phyloP scores from a whole-genome alignment of 92 coral and sea anemone species.

The Epizoanthus stellaris region DNA sequence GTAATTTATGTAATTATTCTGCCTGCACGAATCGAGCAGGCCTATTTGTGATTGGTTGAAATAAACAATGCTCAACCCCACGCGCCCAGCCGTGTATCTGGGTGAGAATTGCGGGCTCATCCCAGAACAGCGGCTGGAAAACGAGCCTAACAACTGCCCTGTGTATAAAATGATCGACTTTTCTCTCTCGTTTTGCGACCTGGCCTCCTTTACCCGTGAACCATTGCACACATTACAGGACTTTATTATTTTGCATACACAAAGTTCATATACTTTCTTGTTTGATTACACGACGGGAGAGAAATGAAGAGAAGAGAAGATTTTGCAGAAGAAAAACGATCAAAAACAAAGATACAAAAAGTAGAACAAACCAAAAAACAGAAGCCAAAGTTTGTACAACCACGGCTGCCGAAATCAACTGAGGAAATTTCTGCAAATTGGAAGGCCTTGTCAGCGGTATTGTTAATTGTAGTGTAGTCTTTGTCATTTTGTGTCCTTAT shows the following conservation, averaged over 20 bases:
- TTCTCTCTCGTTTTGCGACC: background rate
- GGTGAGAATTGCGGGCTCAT: no score
- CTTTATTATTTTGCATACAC: conserved; percentile 26
- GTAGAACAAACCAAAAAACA: conserved; percentile 17
- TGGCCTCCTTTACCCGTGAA: conserved; percentile 13
- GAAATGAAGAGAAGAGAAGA: conserved; percentile 18
- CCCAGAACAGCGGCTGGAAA: no score
- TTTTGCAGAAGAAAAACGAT: background rate
- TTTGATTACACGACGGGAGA: background rate
- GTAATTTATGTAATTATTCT: no score
- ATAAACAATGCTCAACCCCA: no score
- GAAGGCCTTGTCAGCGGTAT: conserved; percentile 80
- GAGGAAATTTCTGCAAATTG: conserved; percentile 92
- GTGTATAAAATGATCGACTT: background rate
- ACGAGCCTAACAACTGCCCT: background rate
- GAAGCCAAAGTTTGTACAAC: conserved; percentile 56
- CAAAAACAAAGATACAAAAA: conserved; percentile 35
- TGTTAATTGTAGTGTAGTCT: background rate
- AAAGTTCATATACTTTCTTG: background rate
- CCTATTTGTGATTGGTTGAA: no score
- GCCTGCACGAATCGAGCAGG: no score
- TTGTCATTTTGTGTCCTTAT: background rate
- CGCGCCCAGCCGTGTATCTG: no score
- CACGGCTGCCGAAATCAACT: conserved; percentile 78
- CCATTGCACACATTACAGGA: conserved; percentile 15